Conservation (phyloP, 2,797 vertebrate species). For the Pangasius djambal region DNA sequence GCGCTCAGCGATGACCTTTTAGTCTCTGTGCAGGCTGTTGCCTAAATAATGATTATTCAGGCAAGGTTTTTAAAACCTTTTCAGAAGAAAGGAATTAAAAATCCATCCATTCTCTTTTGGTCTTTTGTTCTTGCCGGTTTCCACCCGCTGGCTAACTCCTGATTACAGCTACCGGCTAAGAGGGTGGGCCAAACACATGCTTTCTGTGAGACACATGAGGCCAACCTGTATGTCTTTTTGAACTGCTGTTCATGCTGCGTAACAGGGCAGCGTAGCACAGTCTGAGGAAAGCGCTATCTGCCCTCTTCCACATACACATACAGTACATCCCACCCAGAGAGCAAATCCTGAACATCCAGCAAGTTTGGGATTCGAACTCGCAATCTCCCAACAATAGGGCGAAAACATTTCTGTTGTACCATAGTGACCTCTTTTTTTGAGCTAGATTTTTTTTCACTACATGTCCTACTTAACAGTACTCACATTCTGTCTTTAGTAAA, state of each 20-base stretch:
- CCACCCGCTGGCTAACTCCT: neutral
- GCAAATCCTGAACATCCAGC: neutral
- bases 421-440: conserved; percentile 20
- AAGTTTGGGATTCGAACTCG: neutral
- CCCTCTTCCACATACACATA: neutral
- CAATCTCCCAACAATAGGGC: neutral
- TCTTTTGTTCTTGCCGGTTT: neutral
- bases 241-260: neutral
- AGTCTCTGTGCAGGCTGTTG: conserved; percentile 10
- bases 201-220: too few relatives aligned
- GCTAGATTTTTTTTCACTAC: conserved; percentile 33
- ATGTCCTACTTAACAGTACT: conserved; percentile 46
- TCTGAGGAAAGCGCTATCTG: neutral
- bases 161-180: neutral
- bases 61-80: neutral
- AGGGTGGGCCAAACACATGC: neutral
- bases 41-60: neutral
- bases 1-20: conserved; percentile 5
- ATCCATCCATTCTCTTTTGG: neutral
- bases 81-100: neutral
- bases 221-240: neutral
- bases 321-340: neutral
- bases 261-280: too few relatives aligned
- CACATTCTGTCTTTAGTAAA: conserved; percentile 26
- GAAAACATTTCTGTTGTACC: neutral